These are phyloP conservation scores for Mellilla xanthometata DNA, from an alignment of 2,888 invertebrate species.

Conservation along the genomic window DNA sequence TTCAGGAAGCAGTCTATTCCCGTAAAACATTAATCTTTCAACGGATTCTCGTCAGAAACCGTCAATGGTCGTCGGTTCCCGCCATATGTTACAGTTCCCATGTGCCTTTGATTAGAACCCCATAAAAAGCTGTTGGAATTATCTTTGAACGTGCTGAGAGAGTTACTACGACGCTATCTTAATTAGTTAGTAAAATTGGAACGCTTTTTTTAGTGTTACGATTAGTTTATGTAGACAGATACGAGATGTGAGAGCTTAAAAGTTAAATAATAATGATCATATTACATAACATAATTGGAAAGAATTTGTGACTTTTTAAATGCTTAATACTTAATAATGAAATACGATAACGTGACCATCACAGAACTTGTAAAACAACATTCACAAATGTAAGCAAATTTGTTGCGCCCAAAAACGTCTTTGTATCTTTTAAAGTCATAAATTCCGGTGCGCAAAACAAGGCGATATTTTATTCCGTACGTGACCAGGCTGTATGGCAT, in stretches of 20 bases:
- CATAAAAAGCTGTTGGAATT: conserved; percentile 24
- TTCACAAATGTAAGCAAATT: too few relatives aligned
- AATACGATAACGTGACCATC: too few relatives aligned
- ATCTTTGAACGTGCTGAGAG: conserved; percentile 19
- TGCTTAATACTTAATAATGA: too few relatives aligned
- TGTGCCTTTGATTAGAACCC: conserved; percentile 29
- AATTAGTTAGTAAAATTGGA: conserved; percentile 17
- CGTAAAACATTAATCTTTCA: conserved; percentile 28
- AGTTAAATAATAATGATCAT: too few relatives aligned
- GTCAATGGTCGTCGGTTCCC: conserved; percentile 17
- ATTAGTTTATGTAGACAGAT: neutral
- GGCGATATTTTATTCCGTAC: conserved; percentile 20
- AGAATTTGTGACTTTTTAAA: too few relatives aligned
- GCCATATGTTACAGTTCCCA: conserved; percentile 24
- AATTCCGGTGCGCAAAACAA: conserved; percentile 6
- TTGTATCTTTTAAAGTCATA: neutral
- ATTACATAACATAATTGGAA: too few relatives aligned
- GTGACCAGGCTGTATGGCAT: conserved; percentile 22
- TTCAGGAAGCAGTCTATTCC: conserved; percentile 25
- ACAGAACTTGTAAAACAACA: too few relatives aligned
- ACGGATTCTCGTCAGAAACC: conserved; percentile 17
- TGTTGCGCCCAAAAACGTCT: too few relatives aligned
- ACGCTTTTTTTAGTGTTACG: conserved; percentile 9
- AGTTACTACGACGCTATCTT: conserved; percentile 18
- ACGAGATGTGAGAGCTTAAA: too few relatives aligned